Conservation (phyloP, 2,888 invertebrate genomes). For the Euplexia lucipara region DNA sequence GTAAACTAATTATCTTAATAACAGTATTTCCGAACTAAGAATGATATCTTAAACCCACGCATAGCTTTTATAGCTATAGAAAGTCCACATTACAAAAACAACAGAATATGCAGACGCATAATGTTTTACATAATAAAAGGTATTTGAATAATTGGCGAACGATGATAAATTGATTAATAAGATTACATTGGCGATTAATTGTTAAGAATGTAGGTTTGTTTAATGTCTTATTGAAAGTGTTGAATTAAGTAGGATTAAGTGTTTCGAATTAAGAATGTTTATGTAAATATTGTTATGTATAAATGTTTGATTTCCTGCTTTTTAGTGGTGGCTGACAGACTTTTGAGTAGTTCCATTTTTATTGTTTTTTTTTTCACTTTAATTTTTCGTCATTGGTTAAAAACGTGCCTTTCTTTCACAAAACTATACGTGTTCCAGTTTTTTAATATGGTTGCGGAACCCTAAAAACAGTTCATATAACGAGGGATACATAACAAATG, state of each 20-base stretch:
- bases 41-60: not conserved
- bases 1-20: not conserved
- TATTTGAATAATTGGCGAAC: constrained; percentile 19
- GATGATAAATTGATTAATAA: constrained; percentile 20
- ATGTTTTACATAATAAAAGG: constrained; percentile 25
- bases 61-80: constrained; percentile 1
- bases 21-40: not conserved
- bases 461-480: no score
- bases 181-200: constrained; percentile 21
- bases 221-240: constrained; percentile 7
- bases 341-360: no score
- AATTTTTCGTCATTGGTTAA: no score
- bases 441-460: no score
- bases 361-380: no score
- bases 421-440: no score
- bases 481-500: no score
- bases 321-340: no score
- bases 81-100: not conserved
- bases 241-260: constrained; percentile 15
- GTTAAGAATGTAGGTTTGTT: constrained; percentile 11
- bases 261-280: not conserved
- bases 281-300: not conserved
- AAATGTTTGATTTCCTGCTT: not conserved
- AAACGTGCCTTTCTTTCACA: no score
- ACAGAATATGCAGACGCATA: not conserved